Evolutionary conservation across 2,888 invertebrate species (phyloP).

Genomic region (Xanthia icteritia): DNA sequence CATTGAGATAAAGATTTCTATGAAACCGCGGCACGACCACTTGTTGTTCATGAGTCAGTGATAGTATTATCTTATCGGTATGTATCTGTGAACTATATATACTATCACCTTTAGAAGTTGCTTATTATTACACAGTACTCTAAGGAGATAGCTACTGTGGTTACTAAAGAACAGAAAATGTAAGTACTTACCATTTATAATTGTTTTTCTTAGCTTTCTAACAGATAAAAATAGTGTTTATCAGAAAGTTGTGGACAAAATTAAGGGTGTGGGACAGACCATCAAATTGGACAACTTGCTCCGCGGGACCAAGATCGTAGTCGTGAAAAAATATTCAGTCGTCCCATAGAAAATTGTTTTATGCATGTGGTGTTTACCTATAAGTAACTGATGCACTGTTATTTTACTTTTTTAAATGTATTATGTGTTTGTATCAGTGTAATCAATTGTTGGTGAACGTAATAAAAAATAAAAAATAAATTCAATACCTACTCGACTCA

Average conservation of each 20-base stretch:
- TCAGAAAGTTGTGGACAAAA: no score
- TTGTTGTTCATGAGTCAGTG: constrained; percentile 21
- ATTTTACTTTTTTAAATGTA: no score
- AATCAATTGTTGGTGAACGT: no score
- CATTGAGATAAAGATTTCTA: constrained; percentile 36
- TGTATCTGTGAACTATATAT: constrained; percentile 35
- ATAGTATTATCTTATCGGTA: constrained; percentile 23
- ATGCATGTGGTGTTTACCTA: no score
- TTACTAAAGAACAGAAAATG: constrained; percentile 5
- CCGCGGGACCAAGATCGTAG: fast-evolving
- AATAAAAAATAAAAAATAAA: no score
- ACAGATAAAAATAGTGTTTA: not conserved
- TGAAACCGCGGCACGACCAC: constrained; percentile 18
- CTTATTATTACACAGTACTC: not conserved
- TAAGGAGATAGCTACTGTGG: constrained; percentile 5
- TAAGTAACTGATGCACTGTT: no score
- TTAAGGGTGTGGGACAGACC: no score
- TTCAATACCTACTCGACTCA: no score
- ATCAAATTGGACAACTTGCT: no score
- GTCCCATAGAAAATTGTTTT: no score
- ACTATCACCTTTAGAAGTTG: not conserved
- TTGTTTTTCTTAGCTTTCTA: not conserved
- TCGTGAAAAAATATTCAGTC: no score
- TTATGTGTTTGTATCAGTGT: no score
- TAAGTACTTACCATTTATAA: constrained; percentile 9